Conservation (phyloP, 2,888 invertebrate species). For the Cheilosia vernalis region DNA sequence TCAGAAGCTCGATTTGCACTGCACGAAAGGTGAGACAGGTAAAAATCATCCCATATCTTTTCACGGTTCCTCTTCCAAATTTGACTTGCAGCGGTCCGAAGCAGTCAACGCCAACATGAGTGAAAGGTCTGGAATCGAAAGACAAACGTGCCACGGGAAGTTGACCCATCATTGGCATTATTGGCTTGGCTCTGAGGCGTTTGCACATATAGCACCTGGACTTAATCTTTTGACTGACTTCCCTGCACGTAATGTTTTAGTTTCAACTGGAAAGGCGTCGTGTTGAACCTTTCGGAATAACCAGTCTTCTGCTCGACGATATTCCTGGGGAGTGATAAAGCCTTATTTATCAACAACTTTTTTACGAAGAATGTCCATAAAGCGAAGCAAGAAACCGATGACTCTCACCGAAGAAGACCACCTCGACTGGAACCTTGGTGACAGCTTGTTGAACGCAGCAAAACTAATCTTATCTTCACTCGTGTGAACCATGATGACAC, state of each 20-base stretch:
- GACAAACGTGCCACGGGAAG: neutral
- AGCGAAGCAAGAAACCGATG: too few species aligned
- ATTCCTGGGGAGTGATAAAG: too few species aligned
- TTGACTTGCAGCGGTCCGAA: conserved; percentile 20
- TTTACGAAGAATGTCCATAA: too few species aligned
- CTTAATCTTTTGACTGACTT: neutral
- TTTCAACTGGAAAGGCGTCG: too few species aligned
- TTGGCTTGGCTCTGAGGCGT: neutral
- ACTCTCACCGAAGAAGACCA: too few species aligned
- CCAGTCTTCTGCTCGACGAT: too few species aligned
- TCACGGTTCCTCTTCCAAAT: conserved; percentile 7
- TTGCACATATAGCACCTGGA: conserved; percentile 8
- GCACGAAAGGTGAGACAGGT: conserved; percentile 3
- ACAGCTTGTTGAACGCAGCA: neutral
- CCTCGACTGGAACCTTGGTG: neutral
- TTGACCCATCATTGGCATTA: conserved; percentile 17
- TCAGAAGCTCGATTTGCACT: conserved; percentile 19
- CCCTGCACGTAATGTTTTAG: too few species aligned
- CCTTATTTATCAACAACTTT: too few species aligned
- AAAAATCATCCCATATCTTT: conserved; percentile 35
- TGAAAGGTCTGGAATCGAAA: conserved; percentile 14
- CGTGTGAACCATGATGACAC: neutral
- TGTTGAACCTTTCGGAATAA: too few species aligned
- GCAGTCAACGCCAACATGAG: conserved; percentile 24
- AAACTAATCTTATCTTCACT: neutral